A percentile compares a stretch with the other conserved stretches of the same genome.
These are phyloP conservation scores for Phallusia fumigata DNA, from an alignment of 23 tunicate species.

Conservation along the genomic window DNA sequence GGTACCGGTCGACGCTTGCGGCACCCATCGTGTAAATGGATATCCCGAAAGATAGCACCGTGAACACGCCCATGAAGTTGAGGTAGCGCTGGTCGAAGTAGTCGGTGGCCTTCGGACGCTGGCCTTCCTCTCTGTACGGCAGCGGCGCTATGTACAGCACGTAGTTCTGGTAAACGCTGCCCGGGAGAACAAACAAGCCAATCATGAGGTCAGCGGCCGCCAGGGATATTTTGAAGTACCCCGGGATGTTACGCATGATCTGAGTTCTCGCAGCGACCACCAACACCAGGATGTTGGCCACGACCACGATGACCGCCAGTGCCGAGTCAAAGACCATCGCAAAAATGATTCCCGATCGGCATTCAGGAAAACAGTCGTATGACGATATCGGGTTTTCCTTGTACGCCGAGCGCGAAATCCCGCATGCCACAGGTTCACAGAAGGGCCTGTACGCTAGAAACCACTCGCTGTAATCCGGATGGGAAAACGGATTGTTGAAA, in stretches of 20 bases:
- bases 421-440: constrained; percentile 65
- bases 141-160: constrained; percentile 47
- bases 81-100: constrained; percentile 40
- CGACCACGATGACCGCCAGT: constrained; percentile 42
- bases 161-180: constrained; percentile 51
- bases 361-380: constrained; percentile 49
- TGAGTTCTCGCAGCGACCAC: constrained; percentile 49
- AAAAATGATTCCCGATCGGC: constrained; percentile 41
- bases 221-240: constrained; percentile 90
- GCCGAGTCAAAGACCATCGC: constrained; percentile 58
- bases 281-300: constrained; percentile 61
- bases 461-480: constrained; percentile 59
- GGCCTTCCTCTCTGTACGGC: constrained; percentile 64
- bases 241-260: constrained; percentile 82
- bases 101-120: constrained; percentile 37
- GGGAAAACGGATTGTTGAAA: constrained; percentile 25
- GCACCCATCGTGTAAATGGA: constrained; percentile 70
- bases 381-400: constrained; percentile 20
- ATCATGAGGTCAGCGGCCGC: constrained; percentile 80
- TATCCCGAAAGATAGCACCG: constrained; percentile 47
- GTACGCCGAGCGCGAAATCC: constrained; percentile 32
- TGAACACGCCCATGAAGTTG: constrained; percentile 63
- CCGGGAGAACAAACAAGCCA: constrained; percentile 76
- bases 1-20: constrained; percentile 79
- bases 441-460: constrained; percentile 55